phyloP scores from a whole-genome alignment of 2,888 invertebrate genomes.

The Cheilosia vulpina region DNA sequence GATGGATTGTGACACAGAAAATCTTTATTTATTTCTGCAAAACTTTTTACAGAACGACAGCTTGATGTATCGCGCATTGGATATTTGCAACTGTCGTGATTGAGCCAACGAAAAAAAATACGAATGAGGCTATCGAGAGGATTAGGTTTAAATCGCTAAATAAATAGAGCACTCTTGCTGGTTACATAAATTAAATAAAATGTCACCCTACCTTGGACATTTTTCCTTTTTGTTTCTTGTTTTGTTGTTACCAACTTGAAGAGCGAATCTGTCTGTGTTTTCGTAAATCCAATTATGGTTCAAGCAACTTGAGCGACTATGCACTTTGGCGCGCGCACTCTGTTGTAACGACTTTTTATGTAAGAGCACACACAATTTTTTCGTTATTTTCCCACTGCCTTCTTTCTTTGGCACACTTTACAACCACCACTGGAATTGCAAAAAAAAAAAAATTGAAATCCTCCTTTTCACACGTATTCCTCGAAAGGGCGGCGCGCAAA shows the following conservation, averaged over 20 bases:
- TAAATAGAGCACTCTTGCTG: slow-evolving; percentile 10
- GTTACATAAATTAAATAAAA: slow-evolving; percentile 42
- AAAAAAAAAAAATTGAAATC: neutral
- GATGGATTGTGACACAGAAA: slow-evolving; percentile 29
- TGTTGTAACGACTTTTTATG: slow-evolving; percentile 38
- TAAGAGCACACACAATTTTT: slow-evolving; percentile 35
- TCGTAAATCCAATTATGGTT: slow-evolving; percentile 72
- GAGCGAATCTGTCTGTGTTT: slow-evolving; percentile 18
- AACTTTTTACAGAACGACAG: slow-evolving; percentile 2
- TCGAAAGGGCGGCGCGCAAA: neutral
- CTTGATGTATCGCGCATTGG: slow-evolving; percentile 1
- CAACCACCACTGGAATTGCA: slow-evolving; percentile 22
- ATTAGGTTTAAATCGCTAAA: slow-evolving; percentile 23
- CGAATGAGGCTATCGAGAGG: slow-evolving; percentile 27
- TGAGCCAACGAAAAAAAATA: slow-evolving; percentile 4
- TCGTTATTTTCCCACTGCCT: slow-evolving; percentile 3
- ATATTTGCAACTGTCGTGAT: slow-evolving; percentile 19
- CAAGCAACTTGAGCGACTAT: slow-evolving; percentile 48
- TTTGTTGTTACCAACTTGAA: slow-evolving; percentile 8
- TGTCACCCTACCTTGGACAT: slow-evolving; percentile 60
- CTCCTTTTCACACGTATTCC: neutral
- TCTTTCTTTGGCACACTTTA: slow-evolving; percentile 15
- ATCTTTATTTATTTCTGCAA: neutral
- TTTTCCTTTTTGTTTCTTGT: neutral
- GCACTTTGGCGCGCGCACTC: slow-evolving; percentile 28